These are phyloP conservation scores for Ciconia stormi DNA, from an alignment of 2,113 vertebrate species.

Conservation along the genomic window DNA sequence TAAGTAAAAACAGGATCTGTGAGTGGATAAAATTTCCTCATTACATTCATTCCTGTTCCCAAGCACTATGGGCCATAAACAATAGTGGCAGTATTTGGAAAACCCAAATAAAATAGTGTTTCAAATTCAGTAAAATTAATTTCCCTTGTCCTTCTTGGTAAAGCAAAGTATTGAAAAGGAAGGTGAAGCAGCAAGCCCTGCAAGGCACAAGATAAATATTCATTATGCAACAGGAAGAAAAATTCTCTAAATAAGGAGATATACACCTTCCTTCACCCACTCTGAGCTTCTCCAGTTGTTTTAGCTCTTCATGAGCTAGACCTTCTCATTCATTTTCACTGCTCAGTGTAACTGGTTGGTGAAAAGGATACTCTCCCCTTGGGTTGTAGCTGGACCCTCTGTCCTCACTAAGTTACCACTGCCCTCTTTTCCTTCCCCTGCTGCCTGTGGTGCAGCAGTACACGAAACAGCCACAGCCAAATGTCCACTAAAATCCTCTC, in stretches of 20 bases:
- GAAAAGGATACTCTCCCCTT: neutral
- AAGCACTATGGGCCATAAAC: neutral
- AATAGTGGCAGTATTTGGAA: neutral
- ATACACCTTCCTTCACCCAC: neutral
- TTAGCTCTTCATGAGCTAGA: neutral
- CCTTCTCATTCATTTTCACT: neutral
- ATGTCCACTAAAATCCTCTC: neutral
- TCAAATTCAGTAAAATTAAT: neutral
- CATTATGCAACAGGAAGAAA: neutral
- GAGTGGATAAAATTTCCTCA: neutral
- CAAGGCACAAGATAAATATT: neutral
- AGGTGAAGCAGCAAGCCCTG: neutral
- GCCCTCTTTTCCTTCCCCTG: neutral
- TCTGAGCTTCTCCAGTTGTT: neutral
- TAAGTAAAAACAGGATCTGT: neutral
- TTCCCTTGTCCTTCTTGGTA: neutral
- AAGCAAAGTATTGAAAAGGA: neutral
- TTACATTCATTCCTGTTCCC: neutral
- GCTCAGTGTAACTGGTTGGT: neutral
- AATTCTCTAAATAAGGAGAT: neutral
- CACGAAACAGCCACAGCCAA: neutral
- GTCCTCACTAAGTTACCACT: neutral
- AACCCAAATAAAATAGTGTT: neutral
- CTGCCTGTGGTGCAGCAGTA: neutral
- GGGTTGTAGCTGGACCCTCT: neutral